Base-by-base conservation (phyloP, 2,888 invertebrate species). In the Cecidostiba fungosa region DNA sequence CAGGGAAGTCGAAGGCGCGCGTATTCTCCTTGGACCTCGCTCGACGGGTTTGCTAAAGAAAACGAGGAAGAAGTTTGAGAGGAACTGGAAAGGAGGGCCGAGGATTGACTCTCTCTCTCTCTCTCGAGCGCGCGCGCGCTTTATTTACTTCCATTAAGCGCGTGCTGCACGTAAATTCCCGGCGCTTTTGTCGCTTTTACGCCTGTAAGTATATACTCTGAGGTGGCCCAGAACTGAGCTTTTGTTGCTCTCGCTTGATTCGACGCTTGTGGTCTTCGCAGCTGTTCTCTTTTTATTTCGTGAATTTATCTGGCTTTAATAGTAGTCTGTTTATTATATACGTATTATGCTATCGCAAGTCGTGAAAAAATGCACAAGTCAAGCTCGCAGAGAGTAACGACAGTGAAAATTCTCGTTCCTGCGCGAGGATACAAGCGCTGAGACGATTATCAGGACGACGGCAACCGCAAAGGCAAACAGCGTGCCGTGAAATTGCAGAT, bases 141-240 rank as follows among this genome's bases (percentile, higher is more conserved):
- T 77, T 76, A 77, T 83, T 76, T 77, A 72, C 59, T 70, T 77
- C 77, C 77, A 29, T 50, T 69, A 59, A 77, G 73, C 66, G 50
- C 66, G 32, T 59, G 32, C 50, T 32, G 72, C 62, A 43, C 77
- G 36, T 83, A 72, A 83, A 83, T 77, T 72, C 77, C 19, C 62
- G 47, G 39, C 23, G 47, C 77, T 69, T 78, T 78, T 78, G 78
- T 78, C 78, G 39, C 26, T 78, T 69, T 78, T 69, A 47, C 26
- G 66, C 39, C 14, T 19, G 39, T 10, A 39, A 8, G 39, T 43
- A 43, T 12, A 43, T 14, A 14, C 29, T 10, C 23, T 16, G 12
- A 66, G 66, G n/a, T 66, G n/a, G 16, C 66, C 29, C 66, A 26
- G 23, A 66, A 26, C 14, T 14, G 12, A 8, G 66, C 29, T 12